These are phyloP conservation scores for Thunnus albacares DNA, from an alignment of 2,797 vertebrate species.

Conservation along the genomic window DNA sequence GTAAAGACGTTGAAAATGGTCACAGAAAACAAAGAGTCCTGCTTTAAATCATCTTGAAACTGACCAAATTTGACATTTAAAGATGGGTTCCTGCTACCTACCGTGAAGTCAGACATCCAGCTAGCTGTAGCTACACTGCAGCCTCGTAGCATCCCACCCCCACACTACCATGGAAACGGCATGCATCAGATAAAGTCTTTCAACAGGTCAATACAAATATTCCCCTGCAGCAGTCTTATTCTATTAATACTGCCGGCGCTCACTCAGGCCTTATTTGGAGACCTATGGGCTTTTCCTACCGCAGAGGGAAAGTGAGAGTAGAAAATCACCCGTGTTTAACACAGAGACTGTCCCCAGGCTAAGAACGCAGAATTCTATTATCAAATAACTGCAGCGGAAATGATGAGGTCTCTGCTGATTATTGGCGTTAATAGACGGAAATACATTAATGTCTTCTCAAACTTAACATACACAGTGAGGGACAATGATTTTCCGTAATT, in stretches of 20 bases:
- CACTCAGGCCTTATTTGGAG: constrained; percentile 79
- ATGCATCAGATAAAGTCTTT: constrained; percentile 77
- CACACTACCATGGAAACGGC: constrained; percentile 77
- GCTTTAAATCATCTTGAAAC: constrained; percentile 22
- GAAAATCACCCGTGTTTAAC: constrained; percentile 41
- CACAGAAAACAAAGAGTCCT: background rate
- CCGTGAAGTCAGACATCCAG: constrained; percentile 8
- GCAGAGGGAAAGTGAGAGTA: constrained; percentile 27
- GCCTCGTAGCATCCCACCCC: constrained; percentile 57
- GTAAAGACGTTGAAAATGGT: background rate
- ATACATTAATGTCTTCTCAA: background rate
- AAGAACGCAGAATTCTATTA: constrained; percentile 19
- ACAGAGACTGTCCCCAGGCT: constrained; percentile 10
- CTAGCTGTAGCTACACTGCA: constrained; percentile 36
- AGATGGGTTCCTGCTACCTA: constrained; percentile 32
- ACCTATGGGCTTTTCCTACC: constrained; percentile 57
- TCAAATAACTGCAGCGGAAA: constrained; percentile 21
- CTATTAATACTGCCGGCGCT: constrained; percentile 80
- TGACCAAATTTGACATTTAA: constrained; percentile 31
- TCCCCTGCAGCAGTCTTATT: constrained; percentile 70
- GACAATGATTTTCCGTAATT: background rate
- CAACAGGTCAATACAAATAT: constrained; percentile 82
- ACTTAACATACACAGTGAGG: background rate
- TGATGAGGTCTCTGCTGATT: constrained; percentile 4
- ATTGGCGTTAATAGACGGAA: accelerated